Conservation (phyloP, 2,797 vertebrate genomes). For the Diglossa cyanea region DNA sequence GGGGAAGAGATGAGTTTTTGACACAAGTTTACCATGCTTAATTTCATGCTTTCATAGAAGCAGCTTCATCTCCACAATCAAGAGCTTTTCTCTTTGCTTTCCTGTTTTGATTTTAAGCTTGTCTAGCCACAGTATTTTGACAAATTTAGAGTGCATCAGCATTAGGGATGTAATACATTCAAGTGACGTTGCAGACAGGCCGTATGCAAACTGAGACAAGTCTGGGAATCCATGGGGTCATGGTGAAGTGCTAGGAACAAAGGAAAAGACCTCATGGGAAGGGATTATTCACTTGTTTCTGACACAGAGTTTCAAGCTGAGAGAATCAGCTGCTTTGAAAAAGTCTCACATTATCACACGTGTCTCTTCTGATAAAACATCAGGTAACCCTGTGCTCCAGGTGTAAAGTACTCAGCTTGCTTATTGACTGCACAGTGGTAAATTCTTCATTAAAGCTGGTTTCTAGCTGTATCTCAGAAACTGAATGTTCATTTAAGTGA, state of each 20-base stretch:
- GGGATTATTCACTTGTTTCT: neutral
- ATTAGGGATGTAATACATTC: neutral
- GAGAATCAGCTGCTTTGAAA: neutral
- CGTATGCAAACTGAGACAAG: neutral
- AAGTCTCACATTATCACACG: neutral
- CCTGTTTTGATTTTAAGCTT: constrained; percentile 6
- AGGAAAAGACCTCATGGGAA: neutral
- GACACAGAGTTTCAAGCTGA: neutral
- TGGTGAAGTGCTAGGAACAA: neutral
- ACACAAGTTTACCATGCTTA: neutral
- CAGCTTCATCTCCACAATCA: neutral
- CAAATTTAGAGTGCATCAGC: neutral
- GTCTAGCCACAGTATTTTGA: neutral
- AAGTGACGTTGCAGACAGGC: neutral
- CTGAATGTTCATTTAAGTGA: neutral
- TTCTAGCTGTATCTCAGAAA: constrained; percentile 5
- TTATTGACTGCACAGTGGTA: neutral
- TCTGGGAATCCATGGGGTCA: neutral
- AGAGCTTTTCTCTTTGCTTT: neutral
- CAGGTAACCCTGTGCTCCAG: neutral
- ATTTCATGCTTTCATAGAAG: neutral
- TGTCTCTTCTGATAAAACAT: neutral
- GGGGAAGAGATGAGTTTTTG: neutral
- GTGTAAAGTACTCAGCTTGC: neutral
- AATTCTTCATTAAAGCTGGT: constrained; percentile 1